Conservation (phyloP, 2,888 invertebrate species). For the Pardosa pseudoannulata region DNA sequence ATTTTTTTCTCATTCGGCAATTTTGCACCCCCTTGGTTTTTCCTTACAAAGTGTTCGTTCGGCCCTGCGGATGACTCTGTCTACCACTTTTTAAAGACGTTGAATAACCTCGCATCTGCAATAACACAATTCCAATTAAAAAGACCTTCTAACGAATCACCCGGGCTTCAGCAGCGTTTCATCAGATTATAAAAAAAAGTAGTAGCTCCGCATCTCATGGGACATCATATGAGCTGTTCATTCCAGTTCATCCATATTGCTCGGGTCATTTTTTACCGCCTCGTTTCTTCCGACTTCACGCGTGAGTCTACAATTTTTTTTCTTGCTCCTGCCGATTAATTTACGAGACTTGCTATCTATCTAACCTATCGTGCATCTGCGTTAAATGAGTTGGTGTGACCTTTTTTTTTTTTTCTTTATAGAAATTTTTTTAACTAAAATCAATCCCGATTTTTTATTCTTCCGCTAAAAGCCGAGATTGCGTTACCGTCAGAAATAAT, state of each 20-base stretch:
- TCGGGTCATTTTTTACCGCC: conserved; percentile 11
- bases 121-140: too few relatives aligned
- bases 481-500: neutral
- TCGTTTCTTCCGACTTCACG: conserved; percentile 1
- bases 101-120: too few relatives aligned
- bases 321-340: conserved; percentile 35
- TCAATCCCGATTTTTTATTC: neutral
- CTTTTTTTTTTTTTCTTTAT: conserved; percentile 22
- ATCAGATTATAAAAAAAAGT: neutral
- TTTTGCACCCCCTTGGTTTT: too few relatives aligned
- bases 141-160: neutral
- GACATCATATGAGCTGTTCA: neutral
- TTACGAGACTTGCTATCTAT: conserved; percentile 52
- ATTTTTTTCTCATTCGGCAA: too few relatives aligned
- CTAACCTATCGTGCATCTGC: conserved; percentile 33
- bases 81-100: too few relatives aligned
- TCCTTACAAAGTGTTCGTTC: too few relatives aligned
- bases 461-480: neutral
- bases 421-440: neutral
- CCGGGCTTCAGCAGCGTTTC: neutral
- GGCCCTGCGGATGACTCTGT: too few relatives aligned
- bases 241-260: neutral
- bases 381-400: conserved; percentile 8
- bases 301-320: conserved; percentile 18
- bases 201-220: neutral